These are phyloP conservation scores for Enteromius viviparus DNA, from an alignment of 2,797 vertebrate genomes.

Conservation along the genomic window DNA sequence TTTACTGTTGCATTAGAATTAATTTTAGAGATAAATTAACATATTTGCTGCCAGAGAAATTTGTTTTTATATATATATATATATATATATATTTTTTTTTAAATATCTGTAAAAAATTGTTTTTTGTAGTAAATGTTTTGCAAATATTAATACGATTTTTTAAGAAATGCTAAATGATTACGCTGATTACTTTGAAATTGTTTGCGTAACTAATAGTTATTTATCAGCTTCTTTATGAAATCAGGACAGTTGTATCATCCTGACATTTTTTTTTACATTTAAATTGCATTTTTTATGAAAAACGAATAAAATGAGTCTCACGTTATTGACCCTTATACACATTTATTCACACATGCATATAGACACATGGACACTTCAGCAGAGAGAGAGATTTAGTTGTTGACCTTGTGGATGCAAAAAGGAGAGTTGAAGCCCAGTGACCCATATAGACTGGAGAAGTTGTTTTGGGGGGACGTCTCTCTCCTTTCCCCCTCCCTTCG, in stretches of 20 bases:
- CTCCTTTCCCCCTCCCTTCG: slow-evolving; percentile 32
- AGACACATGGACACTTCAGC: slow-evolving; percentile 5
- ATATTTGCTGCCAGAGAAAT: not conserved
- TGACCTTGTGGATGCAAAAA: slow-evolving; percentile 70
- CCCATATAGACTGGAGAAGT: slow-evolving; percentile 56
- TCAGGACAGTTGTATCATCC: not conserved
- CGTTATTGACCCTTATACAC: slow-evolving; percentile 17
- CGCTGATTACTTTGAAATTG: not conserved
- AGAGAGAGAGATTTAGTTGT: slow-evolving; percentile 49
- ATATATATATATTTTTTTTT: too few species aligned
- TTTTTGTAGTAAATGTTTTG: not conserved
- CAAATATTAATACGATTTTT: not conserved
- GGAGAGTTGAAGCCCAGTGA: slow-evolving; percentile 64
- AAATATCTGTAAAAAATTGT: too few species aligned
- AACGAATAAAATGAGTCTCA: not conserved
- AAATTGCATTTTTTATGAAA: not conserved
- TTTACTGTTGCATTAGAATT: slow-evolving; percentile 13
- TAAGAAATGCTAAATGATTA: slow-evolving; percentile 7
- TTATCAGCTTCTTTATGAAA: not conserved
- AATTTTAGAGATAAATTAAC: not conserved
- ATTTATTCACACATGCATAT: slow-evolving; percentile 7
- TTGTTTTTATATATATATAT: too few species aligned
- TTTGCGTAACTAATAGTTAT: not conserved
- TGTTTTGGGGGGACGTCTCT: slow-evolving; percentile 10
- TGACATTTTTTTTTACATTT: not conserved